A percentile compares a stretch with the other conserved stretches of the same genome.
These are phyloP conservation scores for Mastacembelus armatus DNA, from an alignment of 2,797 vertebrate species.

Conservation along the genomic window DNA sequence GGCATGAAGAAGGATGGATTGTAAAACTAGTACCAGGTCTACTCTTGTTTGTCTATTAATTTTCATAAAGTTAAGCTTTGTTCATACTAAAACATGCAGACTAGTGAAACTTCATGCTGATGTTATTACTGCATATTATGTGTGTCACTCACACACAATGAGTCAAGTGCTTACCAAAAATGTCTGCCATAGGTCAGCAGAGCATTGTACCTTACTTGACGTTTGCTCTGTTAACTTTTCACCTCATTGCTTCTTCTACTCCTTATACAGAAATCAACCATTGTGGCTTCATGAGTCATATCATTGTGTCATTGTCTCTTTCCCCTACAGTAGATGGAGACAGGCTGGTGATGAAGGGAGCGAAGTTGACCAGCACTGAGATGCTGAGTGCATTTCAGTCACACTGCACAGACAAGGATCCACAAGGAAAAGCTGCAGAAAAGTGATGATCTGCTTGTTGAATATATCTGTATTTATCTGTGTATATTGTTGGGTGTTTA, in stretches of 20 bases:
- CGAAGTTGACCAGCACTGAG: constrained; percentile 83
- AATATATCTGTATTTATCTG: constrained; percentile 31
- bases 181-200: constrained; percentile 46
- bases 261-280: background rate
- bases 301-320: constrained; percentile 36
- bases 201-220: constrained; percentile 8
- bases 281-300: constrained; percentile 25
- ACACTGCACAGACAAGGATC: constrained; percentile 85
- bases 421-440: constrained; percentile 74
- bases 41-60: background rate
- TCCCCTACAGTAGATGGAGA: constrained; percentile 87
- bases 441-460: constrained; percentile 74
- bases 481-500: constrained; percentile 51
- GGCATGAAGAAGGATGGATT: no score
- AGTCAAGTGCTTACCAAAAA: constrained; percentile 14
- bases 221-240: constrained; percentile 47
- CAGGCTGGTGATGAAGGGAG: constrained; percentile 88
- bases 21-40: no score
- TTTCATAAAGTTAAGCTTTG: no score
- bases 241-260: constrained; percentile 14
- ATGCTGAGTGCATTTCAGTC: constrained; percentile 86
- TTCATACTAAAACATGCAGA: no score
- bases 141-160: constrained; percentile 5
- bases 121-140: background rate
- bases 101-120: constrained; percentile 4